Base-by-base conservation (phyloP, 2,113 vertebrate genomes). In the Cebus imitator region DNA sequence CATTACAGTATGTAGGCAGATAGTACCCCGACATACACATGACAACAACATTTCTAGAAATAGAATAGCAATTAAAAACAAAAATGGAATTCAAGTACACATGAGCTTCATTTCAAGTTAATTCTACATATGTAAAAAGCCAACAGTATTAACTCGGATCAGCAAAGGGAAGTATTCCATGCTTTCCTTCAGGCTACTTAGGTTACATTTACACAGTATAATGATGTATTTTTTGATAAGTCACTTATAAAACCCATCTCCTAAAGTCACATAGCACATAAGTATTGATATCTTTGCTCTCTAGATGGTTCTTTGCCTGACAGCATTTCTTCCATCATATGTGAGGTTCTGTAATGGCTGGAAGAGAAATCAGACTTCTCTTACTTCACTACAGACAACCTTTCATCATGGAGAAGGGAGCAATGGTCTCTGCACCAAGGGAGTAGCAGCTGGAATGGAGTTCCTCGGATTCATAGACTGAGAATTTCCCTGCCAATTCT, bases 391-490 rank as follows among this genome's bases (percentile, higher is more conserved):
- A 68, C 16, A 72, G 78, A 83, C 50, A 76, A 43, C n/a, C 13
- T 40, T 32, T 84, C 20, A 27, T 17, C 48, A 23, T 3, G 37
- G 64, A 55, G 45, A 55, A 85, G 21, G 11, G 16, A 86, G 16
- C 37, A 21, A 27, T 5, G 25, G 45, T 48, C 61, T 89, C 57
- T 90, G 17, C 6, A 82, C 78, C 32, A 23, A 64, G 50, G 40
- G 70, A 87, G 20, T 66, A 88, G 93, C 78, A 88, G 93, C 61
- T 78, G 68, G 78, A 50, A 64, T 27, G 4, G 68, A 50, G 70
- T 37, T 86, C 23, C 58, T 88, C 57, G 97, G 96, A 97, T 87
- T 96, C 91, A 95, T 0, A 82, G 94, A 50, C 81, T 91, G 78
- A 82, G 91, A 95, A 95, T 94, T 78, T 89, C 68, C 84, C 89